Conservation (phyloP, 2,113 vertebrate genomes). For the Forbesichthys papilliferus region DNA sequence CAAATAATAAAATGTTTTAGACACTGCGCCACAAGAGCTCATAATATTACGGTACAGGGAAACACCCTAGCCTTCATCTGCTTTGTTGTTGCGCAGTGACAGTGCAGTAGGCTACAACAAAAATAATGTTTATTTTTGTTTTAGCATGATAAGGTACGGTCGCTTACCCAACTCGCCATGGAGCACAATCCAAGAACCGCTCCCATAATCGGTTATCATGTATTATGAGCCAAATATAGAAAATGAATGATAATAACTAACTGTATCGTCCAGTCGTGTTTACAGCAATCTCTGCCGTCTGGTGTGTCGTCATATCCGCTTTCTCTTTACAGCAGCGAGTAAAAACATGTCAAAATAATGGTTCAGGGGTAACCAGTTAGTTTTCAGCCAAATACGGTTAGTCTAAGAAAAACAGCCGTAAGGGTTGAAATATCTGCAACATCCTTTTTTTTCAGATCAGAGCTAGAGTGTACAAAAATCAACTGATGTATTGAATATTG, state of each 20-base stretch:
- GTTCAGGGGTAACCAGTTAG: no score
- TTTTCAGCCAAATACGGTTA: no score
- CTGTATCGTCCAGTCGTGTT: neutral
- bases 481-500: no score
- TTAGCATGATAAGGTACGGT: neutral
- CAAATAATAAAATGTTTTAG: neutral
- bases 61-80: neutral
- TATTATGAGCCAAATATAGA: neutral
- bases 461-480: no score
- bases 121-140: neutral
- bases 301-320: no score
- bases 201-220: conserved; percentile 77
- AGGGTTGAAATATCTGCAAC: no score
- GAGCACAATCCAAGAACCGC: conserved; percentile 92
- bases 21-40: neutral
- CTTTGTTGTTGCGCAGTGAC: conserved; percentile 40
- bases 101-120: neutral
- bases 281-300: neutral
- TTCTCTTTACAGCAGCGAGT: no score
- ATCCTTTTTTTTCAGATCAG: no score
- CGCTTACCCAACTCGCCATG: conserved; percentile 92
- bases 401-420: no score
- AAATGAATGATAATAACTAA: conserved; percentile 23
- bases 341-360: no score
- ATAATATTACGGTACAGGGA: neutral